Evolutionary conservation across 1,140 invertebrate species (phyloP).

Genomic region (Dolichoris vasculosae): DNA sequence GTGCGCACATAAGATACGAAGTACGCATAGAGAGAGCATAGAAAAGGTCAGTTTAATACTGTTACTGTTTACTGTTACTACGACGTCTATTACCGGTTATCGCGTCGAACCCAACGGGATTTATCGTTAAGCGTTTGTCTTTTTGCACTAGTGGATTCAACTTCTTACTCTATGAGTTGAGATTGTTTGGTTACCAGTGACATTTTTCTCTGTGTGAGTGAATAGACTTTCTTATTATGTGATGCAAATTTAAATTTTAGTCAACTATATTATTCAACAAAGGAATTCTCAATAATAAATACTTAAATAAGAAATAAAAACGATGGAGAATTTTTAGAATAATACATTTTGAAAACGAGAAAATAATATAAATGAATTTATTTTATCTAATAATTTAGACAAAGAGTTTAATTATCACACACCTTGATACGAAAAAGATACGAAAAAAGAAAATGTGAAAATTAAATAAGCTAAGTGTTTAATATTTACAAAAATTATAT

Average conservation of each 20-base stretch:
- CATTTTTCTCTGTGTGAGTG: neutral
- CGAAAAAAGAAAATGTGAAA: too few species aligned
- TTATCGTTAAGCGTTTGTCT: neutral
- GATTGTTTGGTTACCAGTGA: neutral
- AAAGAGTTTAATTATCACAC: too few species aligned
- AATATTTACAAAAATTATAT: too few species aligned
- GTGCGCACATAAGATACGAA: neutral
- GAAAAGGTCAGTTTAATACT: constrained; percentile 33
- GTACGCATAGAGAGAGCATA: neutral
- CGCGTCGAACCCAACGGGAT: constrained; percentile 21
- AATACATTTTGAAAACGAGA: neutral
- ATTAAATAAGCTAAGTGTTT: too few species aligned
- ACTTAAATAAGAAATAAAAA: neutral
- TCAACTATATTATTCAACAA: neutral
- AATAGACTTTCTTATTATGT: neutral
- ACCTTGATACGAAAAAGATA: too few species aligned
- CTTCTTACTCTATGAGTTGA: neutral
- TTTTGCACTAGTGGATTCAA: neutral
- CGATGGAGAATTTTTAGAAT: neutral
- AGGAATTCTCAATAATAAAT: neutral
- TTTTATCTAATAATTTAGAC: too few species aligned
- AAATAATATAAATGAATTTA: too few species aligned
- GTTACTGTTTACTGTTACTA: constrained; percentile 46
- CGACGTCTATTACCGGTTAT: constrained; percentile 44
- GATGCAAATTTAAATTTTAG: neutral